phyloP scores from a whole-genome alignment of 2,888 invertebrate species.

The Galerucella pusilla region DNA sequence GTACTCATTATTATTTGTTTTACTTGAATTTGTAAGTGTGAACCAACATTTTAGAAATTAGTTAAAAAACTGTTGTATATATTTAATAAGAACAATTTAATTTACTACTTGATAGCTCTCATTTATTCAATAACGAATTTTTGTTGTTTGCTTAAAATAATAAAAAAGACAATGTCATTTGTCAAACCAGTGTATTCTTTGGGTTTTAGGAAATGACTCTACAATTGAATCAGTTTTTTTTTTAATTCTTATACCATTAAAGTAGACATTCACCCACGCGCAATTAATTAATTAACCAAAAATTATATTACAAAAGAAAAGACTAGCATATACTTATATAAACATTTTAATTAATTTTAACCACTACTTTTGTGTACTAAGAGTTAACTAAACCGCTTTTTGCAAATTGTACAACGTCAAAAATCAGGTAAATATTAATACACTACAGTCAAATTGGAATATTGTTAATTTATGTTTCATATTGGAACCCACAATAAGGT shows the following conservation, averaged over 20 bases:
- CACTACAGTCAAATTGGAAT: background rate
- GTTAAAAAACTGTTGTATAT: background rate
- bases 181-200: constrained; percentile 58
- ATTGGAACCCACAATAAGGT: no score
- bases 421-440: background rate
- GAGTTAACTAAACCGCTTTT: constrained; percentile 16
- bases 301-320: constrained; percentile 57
- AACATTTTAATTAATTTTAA: constrained; percentile 27
- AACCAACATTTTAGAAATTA: no score
- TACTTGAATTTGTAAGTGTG: background rate
- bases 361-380: constrained; percentile 36
- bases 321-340: constrained; percentile 56
- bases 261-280: constrained; percentile 52
- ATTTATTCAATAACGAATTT: background rate
- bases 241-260: background rate
- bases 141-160: constrained; percentile 29
- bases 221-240: constrained; percentile 51
- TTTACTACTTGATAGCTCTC: background rate
- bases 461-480: background rate
- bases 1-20: no score
- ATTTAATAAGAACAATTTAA: background rate
- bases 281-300: constrained; percentile 33
- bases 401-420: background rate
- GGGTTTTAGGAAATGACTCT: constrained; percentile 63
- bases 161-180: constrained; percentile 42